phyloP scores from a whole-genome alignment of 2,888 invertebrate species.

The Allophyes oxyacanthae region DNA sequence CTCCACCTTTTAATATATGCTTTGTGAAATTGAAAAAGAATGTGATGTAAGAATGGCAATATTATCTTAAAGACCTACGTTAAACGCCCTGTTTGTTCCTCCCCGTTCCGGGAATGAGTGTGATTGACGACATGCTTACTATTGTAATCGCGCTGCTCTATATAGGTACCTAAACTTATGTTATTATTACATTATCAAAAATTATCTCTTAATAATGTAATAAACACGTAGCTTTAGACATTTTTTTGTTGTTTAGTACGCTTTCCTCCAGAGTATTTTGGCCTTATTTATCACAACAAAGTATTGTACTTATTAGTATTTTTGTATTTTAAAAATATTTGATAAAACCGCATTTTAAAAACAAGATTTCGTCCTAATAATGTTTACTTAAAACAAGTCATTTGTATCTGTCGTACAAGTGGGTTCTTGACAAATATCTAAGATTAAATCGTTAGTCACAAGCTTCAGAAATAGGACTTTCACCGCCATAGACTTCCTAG shows the following conservation, averaged over 20 bases:
- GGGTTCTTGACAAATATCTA: constrained; percentile 30
- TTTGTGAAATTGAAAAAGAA: constrained; percentile 35
- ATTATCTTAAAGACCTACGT: not conserved
- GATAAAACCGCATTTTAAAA: too few relatives aligned
- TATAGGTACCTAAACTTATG: constrained; percentile 23
- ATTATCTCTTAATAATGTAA: constrained; percentile 4
- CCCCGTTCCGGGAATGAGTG: not conserved
- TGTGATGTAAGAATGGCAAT: not conserved
- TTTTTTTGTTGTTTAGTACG: too few relatives aligned
- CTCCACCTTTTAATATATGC: constrained; percentile 78
- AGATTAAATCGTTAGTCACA: constrained; percentile 28
- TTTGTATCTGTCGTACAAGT: constrained; percentile 20
- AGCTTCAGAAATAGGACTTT: constrained; percentile 36
- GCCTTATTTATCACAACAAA: too few relatives aligned
- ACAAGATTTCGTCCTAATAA: too few relatives aligned
- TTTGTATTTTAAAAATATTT: not conserved
- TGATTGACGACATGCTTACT: constrained; percentile 18
- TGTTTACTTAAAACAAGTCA: constrained; percentile 11
- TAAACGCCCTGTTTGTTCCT: not conserved
- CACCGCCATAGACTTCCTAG: constrained; percentile 39
- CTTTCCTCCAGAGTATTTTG: too few relatives aligned
- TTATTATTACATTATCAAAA: constrained; percentile 5
- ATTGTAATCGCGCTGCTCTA: constrained; percentile 24
- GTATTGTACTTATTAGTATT: not conserved
- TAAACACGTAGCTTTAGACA: too few relatives aligned